Evolutionary conservation across 2,797 vertebrate species (phyloP).

Genomic region (Pteronotus mesoamericanus): DNA sequence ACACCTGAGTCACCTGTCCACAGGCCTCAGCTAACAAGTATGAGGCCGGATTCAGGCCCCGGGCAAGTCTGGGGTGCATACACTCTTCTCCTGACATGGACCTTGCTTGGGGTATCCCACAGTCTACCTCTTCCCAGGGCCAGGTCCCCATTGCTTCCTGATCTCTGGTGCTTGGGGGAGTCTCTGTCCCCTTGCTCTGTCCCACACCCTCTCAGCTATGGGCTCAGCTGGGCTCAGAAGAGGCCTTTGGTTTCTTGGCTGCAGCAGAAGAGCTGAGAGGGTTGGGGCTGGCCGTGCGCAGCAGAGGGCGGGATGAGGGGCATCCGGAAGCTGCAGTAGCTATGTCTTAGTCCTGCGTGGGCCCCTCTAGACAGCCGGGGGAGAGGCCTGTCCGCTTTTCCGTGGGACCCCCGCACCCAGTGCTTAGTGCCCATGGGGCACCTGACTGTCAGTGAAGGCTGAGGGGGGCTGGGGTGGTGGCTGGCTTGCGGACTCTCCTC

Average conservation of each 20-base stretch:
- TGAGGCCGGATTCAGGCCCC: not conserved
- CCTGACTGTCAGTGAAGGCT: not conserved
- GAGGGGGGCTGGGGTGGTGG: not conserved
- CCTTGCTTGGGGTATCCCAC: not conserved
- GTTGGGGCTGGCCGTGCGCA: not conserved
- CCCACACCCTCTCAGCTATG: not conserved
- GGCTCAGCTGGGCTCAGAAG: not conserved
- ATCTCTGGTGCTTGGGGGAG: fast-evolving
- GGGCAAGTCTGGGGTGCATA: too few species aligned
- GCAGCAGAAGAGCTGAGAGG: not conserved
- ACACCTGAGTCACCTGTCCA: not conserved
- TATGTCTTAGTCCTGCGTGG: not conserved
- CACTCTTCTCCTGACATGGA: fast-evolving
- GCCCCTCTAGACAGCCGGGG: not conserved
- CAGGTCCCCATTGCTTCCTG: not conserved
- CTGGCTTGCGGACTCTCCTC: not conserved
- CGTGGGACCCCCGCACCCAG: not conserved
- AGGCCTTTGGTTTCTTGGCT: not conserved
- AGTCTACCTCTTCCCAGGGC: not conserved
- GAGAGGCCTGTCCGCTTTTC: not conserved
- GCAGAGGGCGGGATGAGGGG: not conserved
- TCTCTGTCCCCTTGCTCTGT: not conserved
- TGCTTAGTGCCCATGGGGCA: not conserved
- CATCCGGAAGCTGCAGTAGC: fast-evolving
- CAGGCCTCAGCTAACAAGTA: not conserved